Evolutionary conservation across 2,797 vertebrate genomes (phyloP), one percentile per base, ranked within the genome.

Genomic region (Micromesistius poutassou): DNA sequence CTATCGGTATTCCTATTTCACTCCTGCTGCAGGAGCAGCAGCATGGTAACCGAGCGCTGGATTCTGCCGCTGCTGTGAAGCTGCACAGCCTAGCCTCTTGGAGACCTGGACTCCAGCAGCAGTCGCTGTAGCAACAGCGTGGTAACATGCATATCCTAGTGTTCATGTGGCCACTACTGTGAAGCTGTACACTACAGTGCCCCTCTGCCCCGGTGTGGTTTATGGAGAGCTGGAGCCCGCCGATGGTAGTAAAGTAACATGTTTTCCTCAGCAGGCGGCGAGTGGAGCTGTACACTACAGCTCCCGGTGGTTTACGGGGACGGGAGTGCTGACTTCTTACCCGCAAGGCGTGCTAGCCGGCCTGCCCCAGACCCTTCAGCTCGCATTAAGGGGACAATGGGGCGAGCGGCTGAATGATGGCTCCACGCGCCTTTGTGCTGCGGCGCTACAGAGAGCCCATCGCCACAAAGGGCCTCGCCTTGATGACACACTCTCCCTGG

Each of bases 361-460:
- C 81, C 83, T 93, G 22, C 93, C 93, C 94, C 90, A 93, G 91
- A 94, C 94, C 90, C 91, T 93, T 94, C 92, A 93, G 86, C 84
- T 90, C 91, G 92, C 93, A 94, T 94, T 92, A 93, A 91, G 89
- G 85, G 89, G 91, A 93, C 91, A 93, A 91, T 90, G 80, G 87
- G 84, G 86, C 90, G 91, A 87, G 81, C 4, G 55, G 74, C 86
- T 89, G 93, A 91, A 84, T 93, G 93, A 92, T 92, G 90, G 91
- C 89, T 91, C 91, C 89, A 88, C 90, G 89, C 82, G 89, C 89
- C 90, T 93, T 92, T 93, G 91, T 91, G 89, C 90, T 85, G 85
- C 87, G 71, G 77, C 89, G 89, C 93, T 91, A 90, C 89, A 88
- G 92, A 94, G 19, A 50, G 46, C 92, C 90, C 90, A 87, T 83